These are phyloP conservation scores for Edolisoma coerulescens DNA, from an alignment of 2,113 vertebrate genomes.

Conservation along the genomic window DNA sequence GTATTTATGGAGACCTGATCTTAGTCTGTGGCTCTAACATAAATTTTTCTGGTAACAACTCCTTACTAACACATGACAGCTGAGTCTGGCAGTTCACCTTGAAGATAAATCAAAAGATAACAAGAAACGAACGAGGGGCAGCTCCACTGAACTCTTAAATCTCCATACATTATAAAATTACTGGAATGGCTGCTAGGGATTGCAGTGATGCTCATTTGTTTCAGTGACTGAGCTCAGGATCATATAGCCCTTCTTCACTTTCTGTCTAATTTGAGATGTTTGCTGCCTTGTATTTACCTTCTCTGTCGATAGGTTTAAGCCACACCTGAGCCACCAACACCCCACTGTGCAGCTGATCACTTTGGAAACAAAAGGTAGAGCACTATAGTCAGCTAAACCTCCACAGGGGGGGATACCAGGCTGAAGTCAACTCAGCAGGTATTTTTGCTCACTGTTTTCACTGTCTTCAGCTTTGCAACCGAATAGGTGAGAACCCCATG, in stretches of 20 bases:
- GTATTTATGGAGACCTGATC: not conserved
- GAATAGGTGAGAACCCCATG: not conserved
- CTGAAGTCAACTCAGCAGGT: not conserved
- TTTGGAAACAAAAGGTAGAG: not conserved
- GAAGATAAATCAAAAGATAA: not conserved
- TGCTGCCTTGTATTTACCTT: not conserved
- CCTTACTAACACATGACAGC: fast-evolving
- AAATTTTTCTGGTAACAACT: not conserved
- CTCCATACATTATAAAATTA: not conserved
- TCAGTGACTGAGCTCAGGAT: not conserved
- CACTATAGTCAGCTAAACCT: not conserved
- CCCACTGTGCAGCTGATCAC: not conserved
- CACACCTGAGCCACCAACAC: not conserved
- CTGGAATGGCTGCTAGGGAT: not conserved
- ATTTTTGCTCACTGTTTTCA: not conserved
- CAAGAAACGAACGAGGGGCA: not conserved
- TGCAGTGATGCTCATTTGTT: not conserved
- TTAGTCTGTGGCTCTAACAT: not conserved
- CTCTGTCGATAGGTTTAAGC: not conserved
- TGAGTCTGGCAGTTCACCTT: not conserved
- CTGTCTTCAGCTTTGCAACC: not conserved
- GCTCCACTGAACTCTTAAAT: not conserved
- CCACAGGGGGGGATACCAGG: not conserved
- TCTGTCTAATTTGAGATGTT: not conserved
- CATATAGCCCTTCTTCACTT: not conserved